A percentile compares a stretch with the other conserved stretches of the same genome.
Conservation (phyloP, 37 sponge, comb jelly and placozoan species). For the Chondrilla cf. caribensis region DNA sequence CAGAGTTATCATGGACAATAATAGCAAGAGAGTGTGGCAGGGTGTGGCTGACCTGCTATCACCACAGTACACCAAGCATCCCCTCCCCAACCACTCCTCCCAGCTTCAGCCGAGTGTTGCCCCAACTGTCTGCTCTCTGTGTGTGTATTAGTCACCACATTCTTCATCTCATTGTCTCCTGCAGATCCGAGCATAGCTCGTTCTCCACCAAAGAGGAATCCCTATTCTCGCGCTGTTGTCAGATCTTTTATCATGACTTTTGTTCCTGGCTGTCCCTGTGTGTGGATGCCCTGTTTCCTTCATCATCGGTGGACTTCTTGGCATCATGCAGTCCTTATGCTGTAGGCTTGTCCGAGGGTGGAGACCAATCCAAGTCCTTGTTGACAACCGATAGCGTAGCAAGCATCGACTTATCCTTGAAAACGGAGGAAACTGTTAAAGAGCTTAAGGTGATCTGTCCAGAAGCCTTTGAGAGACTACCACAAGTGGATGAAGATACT, state of each 20-base stretch:
- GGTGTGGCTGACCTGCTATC: no score
- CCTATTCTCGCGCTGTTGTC: constrained; percentile 43
- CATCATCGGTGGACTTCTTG: constrained; percentile 7
- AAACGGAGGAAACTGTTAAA: not conserved
- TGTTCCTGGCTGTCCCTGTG: constrained; percentile 41
- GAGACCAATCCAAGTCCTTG: no score
- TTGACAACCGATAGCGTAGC: not conserved
- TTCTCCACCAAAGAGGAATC: constrained; percentile 45
- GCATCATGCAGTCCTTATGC: not conserved
- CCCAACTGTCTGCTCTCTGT: no score
- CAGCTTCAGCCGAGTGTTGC: no score
- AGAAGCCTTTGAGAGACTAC: not conserved
- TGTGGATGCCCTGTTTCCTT: constrained; percentile 42
- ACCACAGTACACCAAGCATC: no score
- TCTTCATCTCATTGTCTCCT: no score
- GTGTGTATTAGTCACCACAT: no score
- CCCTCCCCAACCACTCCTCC: no score
- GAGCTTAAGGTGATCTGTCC: not conserved
- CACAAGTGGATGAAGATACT: not conserved
- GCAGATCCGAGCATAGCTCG: constrained; percentile 47
- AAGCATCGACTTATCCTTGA: not conserved
- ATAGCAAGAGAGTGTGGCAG: no score
- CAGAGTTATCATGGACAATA: no score
- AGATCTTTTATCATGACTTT: constrained; percentile 38
- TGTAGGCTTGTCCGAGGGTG: not conserved